These are phyloP conservation scores for Eurosta solidaginis DNA, from an alignment of 1,140 invertebrate genomes.

Conservation along the genomic window DNA sequence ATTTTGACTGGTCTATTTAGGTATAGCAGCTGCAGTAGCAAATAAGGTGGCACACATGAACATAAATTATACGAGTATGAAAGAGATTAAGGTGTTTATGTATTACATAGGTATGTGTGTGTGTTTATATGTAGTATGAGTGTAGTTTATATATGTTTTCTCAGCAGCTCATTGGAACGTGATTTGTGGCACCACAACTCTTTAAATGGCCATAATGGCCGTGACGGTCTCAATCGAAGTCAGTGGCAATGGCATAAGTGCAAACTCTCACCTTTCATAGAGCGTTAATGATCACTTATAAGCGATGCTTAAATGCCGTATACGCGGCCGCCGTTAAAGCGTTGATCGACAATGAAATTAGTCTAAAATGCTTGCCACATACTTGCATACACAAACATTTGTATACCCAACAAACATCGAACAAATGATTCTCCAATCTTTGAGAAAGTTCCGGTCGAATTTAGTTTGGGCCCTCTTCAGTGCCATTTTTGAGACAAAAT, in stretches of 20 bases:
- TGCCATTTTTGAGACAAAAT: too few relatives aligned
- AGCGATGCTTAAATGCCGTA: not conserved
- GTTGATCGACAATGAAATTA: slow-evolving; percentile 23
- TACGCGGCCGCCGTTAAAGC: not conserved
- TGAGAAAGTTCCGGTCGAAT: too few relatives aligned
- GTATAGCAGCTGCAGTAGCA: not conserved
- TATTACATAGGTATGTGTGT: too few relatives aligned
- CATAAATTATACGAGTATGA: too few relatives aligned
- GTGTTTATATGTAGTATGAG: too few relatives aligned
- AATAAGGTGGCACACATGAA: not conserved
- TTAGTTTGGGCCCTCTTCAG: too few relatives aligned
- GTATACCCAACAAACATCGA: too few relatives aligned
- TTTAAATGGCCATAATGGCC: not conserved
- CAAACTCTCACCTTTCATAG: slow-evolving; percentile 24
- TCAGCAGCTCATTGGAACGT: not conserved
- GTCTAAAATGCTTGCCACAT: not conserved
- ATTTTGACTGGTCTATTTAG: not conserved
- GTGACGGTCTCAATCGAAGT: not conserved
- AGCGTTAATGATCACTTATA: slow-evolving; percentile 21
- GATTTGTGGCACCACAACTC: not conserved
- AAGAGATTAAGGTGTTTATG: too few relatives aligned
- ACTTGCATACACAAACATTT: not conserved
- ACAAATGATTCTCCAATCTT: too few relatives aligned
- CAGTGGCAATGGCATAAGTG: not conserved
- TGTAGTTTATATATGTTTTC: not conserved